Conservation (phyloP, 2,113 vertebrate genomes). For the Anser brachyrhynchus region DNA sequence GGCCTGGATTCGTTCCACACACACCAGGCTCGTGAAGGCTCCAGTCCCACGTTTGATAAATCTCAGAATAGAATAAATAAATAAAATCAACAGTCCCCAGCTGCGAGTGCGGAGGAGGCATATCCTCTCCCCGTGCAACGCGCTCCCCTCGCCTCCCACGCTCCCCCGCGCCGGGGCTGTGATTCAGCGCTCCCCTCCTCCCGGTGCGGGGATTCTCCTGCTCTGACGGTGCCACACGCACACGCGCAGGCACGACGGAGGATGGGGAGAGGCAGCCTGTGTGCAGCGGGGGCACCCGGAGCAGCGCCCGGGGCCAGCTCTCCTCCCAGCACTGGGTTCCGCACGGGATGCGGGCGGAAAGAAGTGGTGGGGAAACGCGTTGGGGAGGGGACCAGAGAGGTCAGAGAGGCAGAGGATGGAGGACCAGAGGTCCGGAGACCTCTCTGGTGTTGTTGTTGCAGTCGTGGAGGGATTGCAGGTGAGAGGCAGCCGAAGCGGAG, state of each 20-base stretch:
- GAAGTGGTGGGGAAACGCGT: neutral
- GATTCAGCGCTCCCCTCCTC: neutral
- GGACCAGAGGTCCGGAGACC: neutral
- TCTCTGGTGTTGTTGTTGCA: no score
- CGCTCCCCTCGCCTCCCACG: neutral
- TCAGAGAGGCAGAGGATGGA: accelerated
- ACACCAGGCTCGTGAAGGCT: slow-evolving; percentile 38
- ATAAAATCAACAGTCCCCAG: slow-evolving; percentile 61
- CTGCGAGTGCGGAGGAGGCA: slow-evolving; percentile 38
- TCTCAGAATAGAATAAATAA: slow-evolving; percentile 65
- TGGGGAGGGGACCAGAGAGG: accelerated
- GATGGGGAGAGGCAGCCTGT: accelerated
- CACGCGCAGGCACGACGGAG: neutral
- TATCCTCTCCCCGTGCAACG: neutral
- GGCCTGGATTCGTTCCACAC: slow-evolving; percentile 56
- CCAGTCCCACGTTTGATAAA: slow-evolving; percentile 48
- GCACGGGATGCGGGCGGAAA: neutral
- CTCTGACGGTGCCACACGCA: neutral
- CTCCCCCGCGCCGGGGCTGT: neutral
- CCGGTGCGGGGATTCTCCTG: neutral
- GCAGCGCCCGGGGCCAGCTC: accelerated
- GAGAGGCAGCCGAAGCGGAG: neutral
- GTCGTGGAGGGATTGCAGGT: neutral
- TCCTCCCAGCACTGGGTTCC: neutral
- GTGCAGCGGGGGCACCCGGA: neutral